Conservation (phyloP, 2,888 invertebrate species). For the Chironomus tentans region DNA sequence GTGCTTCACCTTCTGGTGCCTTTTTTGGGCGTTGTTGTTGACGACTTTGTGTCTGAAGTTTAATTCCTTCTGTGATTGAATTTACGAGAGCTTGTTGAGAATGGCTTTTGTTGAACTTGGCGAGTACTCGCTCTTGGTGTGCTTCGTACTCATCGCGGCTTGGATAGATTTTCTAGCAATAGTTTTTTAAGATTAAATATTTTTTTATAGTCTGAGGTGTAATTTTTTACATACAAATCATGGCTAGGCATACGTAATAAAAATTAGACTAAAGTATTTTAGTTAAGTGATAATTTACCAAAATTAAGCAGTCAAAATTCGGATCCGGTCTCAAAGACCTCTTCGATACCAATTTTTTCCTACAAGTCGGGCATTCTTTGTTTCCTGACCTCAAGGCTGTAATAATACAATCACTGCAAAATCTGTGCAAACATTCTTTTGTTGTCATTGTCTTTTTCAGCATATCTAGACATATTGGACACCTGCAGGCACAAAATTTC, state of each 20-base stretch:
- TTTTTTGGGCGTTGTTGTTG: constrained; percentile 64
- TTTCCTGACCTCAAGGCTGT: constrained; percentile 95
- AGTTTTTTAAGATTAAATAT: too few relatives aligned
- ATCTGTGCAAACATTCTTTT: constrained; percentile 97
- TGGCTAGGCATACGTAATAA: too few relatives aligned
- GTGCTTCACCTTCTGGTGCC: too few relatives aligned
- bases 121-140: constrained; percentile 82
- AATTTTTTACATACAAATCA: too few relatives aligned
- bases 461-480: constrained; percentile 57
- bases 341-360: constrained; percentile 96
- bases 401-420: constrained; percentile 98
- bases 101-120: constrained; percentile 87
- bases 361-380: constrained; percentile 98
- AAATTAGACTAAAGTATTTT: too few relatives aligned
- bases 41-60: constrained; percentile 78
- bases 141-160: constrained; percentile 96
- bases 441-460: constrained; percentile 99
- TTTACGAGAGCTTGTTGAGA: constrained; percentile 86
- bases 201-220: too few relatives aligned
- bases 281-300: constrained; percentile 41
- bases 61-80: constrained; percentile 90
- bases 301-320: constrained; percentile 93
- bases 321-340: constrained; percentile 93
- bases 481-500: background rate
- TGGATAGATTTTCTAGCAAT: constrained; percentile 74